Conservation (phyloP, 2,888 invertebrate genomes). For the Phytoseiulus persimilis region DNA sequence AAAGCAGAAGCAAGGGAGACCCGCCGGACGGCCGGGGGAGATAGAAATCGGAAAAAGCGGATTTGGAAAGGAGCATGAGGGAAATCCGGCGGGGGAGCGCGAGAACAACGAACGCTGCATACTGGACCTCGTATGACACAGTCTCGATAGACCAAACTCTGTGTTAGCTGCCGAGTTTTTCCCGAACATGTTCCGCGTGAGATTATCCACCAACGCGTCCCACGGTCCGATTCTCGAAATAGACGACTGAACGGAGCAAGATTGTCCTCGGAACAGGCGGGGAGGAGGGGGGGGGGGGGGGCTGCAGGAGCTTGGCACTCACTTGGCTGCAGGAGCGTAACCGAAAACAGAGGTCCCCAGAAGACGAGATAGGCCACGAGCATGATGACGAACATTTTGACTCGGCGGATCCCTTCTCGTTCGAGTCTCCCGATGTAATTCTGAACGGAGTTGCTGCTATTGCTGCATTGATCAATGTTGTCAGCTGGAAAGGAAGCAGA, state of each 20-base stretch:
- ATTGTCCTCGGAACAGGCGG: too few relatives aligned
- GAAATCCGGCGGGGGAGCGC: background rate
- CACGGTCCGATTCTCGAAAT: too few relatives aligned
- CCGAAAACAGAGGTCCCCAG: conserved; percentile 82
- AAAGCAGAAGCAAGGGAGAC: background rate
- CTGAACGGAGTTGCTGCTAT: conserved; percentile 54
- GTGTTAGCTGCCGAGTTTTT: too few relatives aligned
- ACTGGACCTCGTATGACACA: background rate
- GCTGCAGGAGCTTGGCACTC: conserved; percentile 40
- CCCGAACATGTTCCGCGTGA: too few relatives aligned
- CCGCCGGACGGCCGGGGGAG: background rate
- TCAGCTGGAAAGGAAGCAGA: background rate
- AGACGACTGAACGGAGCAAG: too few relatives aligned
- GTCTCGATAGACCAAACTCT: background rate
- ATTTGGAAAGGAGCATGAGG: background rate
- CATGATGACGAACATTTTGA: conserved; percentile 75
- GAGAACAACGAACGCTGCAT: background rate
- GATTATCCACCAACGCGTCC: too few relatives aligned
- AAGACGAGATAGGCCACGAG: conserved; percentile 75
- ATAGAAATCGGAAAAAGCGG: background rate
- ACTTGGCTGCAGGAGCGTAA: conserved; percentile 58
- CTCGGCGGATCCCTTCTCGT: conserved; percentile 68
- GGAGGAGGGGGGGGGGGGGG: too few relatives aligned
- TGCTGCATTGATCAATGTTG: conserved; percentile 33
- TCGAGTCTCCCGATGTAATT: conserved; percentile 70